Percentiles rank a stretch among this genome's conserved stretches.
Evolutionary conservation across 2,797 vertebrate species (phyloP).

Genomic region (Masticophis lateralis): DNA sequence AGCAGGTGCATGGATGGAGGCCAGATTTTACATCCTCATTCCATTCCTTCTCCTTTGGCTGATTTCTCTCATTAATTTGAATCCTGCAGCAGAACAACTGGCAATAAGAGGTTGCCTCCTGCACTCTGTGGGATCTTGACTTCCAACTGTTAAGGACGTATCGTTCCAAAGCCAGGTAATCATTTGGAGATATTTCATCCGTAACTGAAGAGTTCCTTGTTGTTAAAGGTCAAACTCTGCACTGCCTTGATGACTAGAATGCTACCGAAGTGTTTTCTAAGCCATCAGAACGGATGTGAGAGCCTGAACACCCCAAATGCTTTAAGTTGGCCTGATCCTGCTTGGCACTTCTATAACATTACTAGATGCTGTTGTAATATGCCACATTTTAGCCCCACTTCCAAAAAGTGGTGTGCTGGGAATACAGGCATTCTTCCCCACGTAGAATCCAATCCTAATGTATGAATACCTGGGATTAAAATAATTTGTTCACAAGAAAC

Average conservation of each 20-base stretch:
- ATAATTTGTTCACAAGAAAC: background rate
- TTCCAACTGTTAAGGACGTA: background rate
- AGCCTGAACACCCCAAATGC: no score
- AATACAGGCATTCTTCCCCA: no score
- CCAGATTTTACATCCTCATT: constrained; percentile 73
- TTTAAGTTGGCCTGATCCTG: background rate
- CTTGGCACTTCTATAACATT: background rate
- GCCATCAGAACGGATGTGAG: no score
- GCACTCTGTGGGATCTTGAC: constrained; percentile 14
- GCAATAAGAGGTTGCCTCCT: constrained; percentile 19
- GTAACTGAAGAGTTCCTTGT: background rate
- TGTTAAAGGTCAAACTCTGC: background rate
- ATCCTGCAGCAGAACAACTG: constrained; percentile 50
- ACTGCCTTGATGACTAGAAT: background rate
- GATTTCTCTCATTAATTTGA: constrained; percentile 50
- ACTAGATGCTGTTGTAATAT: background rate
- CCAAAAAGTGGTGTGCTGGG: background rate
- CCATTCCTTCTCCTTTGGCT: constrained; percentile 40
- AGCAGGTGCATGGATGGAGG: constrained; percentile 72
- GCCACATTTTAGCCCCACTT: background rate
- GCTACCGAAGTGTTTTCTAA: background rate
- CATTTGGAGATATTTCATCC: background rate
- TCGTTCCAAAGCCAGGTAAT: background rate
- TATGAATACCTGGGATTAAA: background rate
- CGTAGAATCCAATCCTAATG: background rate